Base-by-base conservation (phyloP, 1,140 invertebrate species). In the Coenobita brevimanus region DNA sequence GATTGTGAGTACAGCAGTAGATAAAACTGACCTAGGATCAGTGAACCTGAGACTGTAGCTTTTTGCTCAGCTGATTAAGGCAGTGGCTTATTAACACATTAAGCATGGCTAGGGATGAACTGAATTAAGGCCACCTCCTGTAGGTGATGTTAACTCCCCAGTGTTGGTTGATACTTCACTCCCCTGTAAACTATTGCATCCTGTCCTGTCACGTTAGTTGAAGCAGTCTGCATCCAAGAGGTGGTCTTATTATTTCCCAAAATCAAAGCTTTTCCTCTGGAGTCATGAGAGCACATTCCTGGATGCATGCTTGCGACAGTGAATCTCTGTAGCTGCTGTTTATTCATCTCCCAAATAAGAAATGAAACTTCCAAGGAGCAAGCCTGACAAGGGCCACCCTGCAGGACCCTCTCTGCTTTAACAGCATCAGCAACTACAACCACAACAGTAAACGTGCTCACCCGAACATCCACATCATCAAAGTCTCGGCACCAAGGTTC, bases 371-470 rank as follows among this genome's bases (percentile, higher is more conserved):
- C 75, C 76, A 79, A 81, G 84, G 76, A 87, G 75, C 84, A 87
- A 87, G 84, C 60, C 64, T 87, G 82, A 76, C 75, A 87, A 87
- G 84, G 84, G 84, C 78, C 46, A 87, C 84, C 84, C 84, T 87
- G 84, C 78, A 64, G 76, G 84, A 82, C 80, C 86, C 78, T 82
- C 71, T 85, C 86, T 82, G 84, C 84, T 88, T 82, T 82, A 88
- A 88, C 86, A 82, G 80, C 79, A 82, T 82, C 86, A 82, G 73
- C 86, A 88, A 88, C 86, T 82, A 88, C 86, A 88, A 82, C 86
- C 78, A 88, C 86, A 75, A 87, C 84, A 87, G 84, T 87, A 87
- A 87, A 87, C 82, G 84, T 87, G 84, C 84, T 87, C 84, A 87
- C 84, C 84, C 84, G 84, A 87, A 87, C 84, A 87, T 87, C 84